phyloP scores from a whole-genome alignment of 2,113 vertebrate genomes.

The Trematocara zebra region DNA sequence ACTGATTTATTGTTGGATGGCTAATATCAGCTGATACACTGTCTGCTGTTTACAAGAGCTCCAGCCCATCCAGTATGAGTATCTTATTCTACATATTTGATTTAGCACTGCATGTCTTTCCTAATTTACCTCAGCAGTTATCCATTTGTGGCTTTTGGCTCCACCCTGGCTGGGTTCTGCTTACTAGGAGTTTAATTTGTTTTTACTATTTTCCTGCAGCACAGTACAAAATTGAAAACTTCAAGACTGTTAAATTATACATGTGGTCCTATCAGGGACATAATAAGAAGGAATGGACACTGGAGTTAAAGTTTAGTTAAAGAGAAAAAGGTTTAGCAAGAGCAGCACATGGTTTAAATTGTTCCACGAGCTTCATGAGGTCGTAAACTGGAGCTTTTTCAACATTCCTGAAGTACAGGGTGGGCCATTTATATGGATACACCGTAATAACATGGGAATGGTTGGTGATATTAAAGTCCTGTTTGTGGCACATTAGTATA shows the following conservation, averaged over 20 bases:
- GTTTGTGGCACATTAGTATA: too few relatives aligned
- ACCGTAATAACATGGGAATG: too few relatives aligned
- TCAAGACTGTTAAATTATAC: not conserved
- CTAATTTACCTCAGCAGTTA: not conserved
- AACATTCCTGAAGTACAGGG: not conserved
- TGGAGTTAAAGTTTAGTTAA: not conserved
- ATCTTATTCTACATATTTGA: not conserved
- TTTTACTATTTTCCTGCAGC: not conserved
- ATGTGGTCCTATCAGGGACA: not conserved
- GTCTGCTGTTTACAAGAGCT: not conserved
- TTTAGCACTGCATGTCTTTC: not conserved
- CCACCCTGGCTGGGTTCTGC: not conserved
- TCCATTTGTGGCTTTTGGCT: not conserved
- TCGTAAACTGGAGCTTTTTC: not conserved
- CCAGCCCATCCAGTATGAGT: not conserved
- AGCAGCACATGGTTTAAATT: not conserved
- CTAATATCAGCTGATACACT: not conserved
- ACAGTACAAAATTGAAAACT: not conserved
- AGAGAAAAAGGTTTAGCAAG: not conserved
- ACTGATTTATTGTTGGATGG: not conserved
- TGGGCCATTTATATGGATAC: too few relatives aligned
- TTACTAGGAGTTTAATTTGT: not conserved
- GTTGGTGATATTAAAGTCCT: too few relatives aligned
- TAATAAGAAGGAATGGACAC: not conserved
- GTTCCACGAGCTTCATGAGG: not conserved